Evolutionary conservation across 2,888 invertebrate genomes (phyloP).

Genomic region (Pseudanteris insignis): DNA sequence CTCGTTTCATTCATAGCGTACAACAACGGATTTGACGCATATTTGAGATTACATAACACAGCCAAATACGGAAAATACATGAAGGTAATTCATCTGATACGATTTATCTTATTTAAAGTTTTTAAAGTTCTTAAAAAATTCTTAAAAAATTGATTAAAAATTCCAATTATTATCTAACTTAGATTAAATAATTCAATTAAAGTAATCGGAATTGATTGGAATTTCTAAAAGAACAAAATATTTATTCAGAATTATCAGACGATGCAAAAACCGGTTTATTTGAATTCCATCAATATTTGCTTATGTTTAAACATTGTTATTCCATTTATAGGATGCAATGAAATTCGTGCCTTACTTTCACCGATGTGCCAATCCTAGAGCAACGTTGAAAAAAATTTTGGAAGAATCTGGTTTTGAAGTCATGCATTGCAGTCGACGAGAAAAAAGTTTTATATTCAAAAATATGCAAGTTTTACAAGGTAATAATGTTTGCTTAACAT

Average conservation of each 20-base stretch:
- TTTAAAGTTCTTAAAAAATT: neutral
- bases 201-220: too few species aligned
- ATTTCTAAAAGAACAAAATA: too few species aligned
- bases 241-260: too few species aligned
- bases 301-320: too few species aligned
- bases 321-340: constrained; percentile 72
- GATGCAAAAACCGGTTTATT: too few species aligned
- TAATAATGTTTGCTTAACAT: too few species aligned
- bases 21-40: constrained; percentile 77
- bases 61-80: constrained; percentile 74
- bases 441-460: constrained; percentile 71
- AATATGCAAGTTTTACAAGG: constrained; percentile 70
- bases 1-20: constrained; percentile 76
- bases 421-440: constrained; percentile 71
- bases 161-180: neutral
- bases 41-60: constrained; percentile 71
- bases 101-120: constrained; percentile 22
- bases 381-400: constrained; percentile 69
- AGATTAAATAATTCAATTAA: too few species aligned
- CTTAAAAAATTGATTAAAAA: neutral
- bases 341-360: constrained; percentile 77
- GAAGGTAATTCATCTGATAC: constrained; percentile 67
- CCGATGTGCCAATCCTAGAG: constrained; percentile 71
- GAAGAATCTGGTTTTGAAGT: constrained; percentile 72
- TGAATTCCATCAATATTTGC: too few species aligned